Conservation (phyloP, 2,113 vertebrate genomes). For the Furnarius figulus region DNA sequence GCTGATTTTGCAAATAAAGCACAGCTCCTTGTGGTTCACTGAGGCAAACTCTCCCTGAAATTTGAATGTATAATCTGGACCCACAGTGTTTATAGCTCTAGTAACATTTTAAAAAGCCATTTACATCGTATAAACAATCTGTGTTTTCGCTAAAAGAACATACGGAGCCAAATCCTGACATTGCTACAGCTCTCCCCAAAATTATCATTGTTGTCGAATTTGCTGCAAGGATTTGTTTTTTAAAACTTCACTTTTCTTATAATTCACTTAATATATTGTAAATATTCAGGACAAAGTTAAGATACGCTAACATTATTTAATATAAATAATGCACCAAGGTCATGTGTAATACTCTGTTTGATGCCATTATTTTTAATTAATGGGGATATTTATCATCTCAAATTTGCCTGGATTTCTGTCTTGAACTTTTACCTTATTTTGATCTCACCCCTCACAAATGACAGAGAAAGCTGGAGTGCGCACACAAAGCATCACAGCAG, state of each 20-base stretch:
- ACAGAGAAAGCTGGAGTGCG: not conserved
- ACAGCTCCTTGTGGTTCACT: not conserved
- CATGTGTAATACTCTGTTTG: not conserved
- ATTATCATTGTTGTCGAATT: not conserved
- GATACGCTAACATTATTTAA: not conserved
- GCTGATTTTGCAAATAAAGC: not conserved
- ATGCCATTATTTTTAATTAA: not conserved
- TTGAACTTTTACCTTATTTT: not conserved
- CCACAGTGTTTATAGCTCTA: not conserved
- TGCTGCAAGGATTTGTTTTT: not conserved
- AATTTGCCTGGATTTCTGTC: not conserved
- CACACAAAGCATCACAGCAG: not conserved
- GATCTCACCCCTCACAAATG: not conserved
- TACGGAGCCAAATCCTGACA: slow-evolving; percentile 37
- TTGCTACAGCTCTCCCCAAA: not conserved
- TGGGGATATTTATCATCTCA: not conserved
- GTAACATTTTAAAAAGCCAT: slow-evolving; percentile 39
- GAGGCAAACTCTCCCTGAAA: slow-evolving; percentile 16
- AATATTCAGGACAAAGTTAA: not conserved
- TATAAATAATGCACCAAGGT: not conserved
- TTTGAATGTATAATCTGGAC: not conserved
- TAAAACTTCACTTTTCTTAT: not conserved
- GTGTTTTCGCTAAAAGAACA: not conserved
- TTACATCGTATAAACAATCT: slow-evolving; percentile 16
- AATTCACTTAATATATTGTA: not conserved